Evolutionary conservation across 2,113 vertebrate species (phyloP).

Genomic region (Passer montanus): DNA sequence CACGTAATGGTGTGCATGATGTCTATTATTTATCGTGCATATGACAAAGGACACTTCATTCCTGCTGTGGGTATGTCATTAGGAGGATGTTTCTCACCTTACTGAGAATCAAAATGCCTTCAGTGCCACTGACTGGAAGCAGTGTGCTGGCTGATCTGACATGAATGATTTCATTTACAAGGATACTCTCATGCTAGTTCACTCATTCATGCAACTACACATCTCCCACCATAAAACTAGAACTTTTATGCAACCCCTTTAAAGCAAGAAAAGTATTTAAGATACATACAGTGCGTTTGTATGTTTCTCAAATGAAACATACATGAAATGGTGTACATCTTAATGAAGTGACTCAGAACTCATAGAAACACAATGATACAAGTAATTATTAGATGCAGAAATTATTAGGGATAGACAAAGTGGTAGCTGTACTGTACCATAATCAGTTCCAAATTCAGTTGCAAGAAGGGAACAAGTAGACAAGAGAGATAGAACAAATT

Average conservation of each 20-base stretch:
- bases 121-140: not conserved
- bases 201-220: not conserved
- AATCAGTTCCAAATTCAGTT: not conserved
- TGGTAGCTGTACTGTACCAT: not conserved
- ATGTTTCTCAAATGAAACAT: not conserved
- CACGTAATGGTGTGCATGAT: not conserved
- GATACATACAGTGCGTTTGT: not conserved
- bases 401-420: not conserved
- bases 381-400: not conserved
- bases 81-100: not conserved
- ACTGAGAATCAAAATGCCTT: not conserved
- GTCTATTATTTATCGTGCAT: rapidly evolving
- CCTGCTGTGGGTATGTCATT: not conserved
- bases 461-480: not conserved
- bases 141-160: not conserved
- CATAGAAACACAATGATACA: not conserved
- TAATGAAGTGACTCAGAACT: not conserved
- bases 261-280: not conserved
- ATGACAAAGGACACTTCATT: not conserved
- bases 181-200: not conserved
- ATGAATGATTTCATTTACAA: not conserved
- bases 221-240: not conserved
- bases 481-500: not conserved
- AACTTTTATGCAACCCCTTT: not conserved
- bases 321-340: rapidly evolving